Conservation (phyloP, 2,797 vertebrate genomes). For the Prionace glauca region DNA sequence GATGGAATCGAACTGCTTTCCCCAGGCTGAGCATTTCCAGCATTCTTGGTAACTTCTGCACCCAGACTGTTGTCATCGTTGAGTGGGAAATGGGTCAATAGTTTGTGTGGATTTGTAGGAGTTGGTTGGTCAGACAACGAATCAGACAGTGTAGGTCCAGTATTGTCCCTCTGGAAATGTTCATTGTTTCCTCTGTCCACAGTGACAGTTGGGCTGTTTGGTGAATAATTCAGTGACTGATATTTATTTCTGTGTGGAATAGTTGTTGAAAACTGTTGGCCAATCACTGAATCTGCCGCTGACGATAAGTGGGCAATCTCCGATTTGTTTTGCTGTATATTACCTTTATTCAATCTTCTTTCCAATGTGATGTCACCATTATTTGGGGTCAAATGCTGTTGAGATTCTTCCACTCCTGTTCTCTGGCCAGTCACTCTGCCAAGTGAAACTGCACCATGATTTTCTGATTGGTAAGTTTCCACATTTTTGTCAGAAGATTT, state of each 20-base stretch:
- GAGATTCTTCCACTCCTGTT: too few relatives aligned
- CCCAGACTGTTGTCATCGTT: constrained; percentile 44
- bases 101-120: constrained; percentile 43
- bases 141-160: constrained; percentile 45
- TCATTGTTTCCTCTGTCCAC: constrained; percentile 34
- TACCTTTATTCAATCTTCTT: not conserved
- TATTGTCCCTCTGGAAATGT: constrained; percentile 41
- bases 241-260: not conserved
- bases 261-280: not conserved
- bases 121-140: constrained; percentile 39
- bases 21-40: not conserved
- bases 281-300: not conserved
- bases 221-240: not conserved
- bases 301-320: not conserved
- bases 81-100: constrained; percentile 51
- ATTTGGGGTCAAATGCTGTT: not conserved
- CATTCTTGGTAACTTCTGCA: not conserved
- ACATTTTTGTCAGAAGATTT: not conserved
- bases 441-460: not conserved
- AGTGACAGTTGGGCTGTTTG: too few relatives aligned
- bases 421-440: not conserved
- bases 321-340: not conserved
- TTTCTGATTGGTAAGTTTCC: not conserved
- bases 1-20: not conserved
- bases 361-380: not conserved